Evolutionary conservation across 2,113 vertebrate species (phyloP).

Genomic region (Candoia aspera): DNA sequence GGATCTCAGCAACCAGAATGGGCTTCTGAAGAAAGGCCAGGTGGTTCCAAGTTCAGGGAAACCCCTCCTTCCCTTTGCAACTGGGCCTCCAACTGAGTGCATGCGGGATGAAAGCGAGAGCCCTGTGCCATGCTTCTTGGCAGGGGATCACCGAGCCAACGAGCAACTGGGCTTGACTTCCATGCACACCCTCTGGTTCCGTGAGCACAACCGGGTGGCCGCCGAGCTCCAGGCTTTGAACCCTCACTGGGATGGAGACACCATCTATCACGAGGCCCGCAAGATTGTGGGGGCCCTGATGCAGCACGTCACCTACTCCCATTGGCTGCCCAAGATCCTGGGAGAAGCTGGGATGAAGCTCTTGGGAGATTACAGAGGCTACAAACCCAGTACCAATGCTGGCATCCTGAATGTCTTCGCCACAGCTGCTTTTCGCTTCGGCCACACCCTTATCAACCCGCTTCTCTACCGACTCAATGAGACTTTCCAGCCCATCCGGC

Average conservation of each 20-base stretch:
- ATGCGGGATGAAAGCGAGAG: conserved; percentile 75
- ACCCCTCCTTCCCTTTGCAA: conserved; percentile 69
- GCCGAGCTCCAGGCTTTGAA: conserved; percentile 57
- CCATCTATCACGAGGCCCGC: conserved; percentile 71
- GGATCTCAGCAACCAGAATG: conserved; percentile 54
- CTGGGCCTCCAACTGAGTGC: conserved; percentile 74
- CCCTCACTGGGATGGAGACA: conserved; percentile 74
- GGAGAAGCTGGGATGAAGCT: conserved; percentile 74
- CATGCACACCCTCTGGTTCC: conserved; percentile 76
- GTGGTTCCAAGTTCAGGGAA: conserved; percentile 63
- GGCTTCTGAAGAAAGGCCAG: conserved; percentile 67
- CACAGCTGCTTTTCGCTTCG: conserved; percentile 74
- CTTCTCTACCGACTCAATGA: conserved; percentile 70
- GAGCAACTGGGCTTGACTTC: conserved; percentile 74
- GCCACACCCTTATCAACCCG: conserved; percentile 76
- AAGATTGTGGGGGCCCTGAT: conserved; percentile 75
- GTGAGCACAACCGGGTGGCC: conserved; percentile 74
- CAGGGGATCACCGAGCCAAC: conserved; percentile 73
- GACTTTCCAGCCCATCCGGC: conserved; percentile 70
- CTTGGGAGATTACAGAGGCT: conserved; percentile 73
- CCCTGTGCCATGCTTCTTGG: conserved; percentile 71
- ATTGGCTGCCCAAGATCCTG: conserved; percentile 75
- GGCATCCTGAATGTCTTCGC: conserved; percentile 76
- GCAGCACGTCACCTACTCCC: conserved; percentile 74
- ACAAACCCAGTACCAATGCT: conserved; percentile 64